Base-by-base conservation (phyloP, 2,113 vertebrate genomes). In the Enhydra lutris region DNA sequence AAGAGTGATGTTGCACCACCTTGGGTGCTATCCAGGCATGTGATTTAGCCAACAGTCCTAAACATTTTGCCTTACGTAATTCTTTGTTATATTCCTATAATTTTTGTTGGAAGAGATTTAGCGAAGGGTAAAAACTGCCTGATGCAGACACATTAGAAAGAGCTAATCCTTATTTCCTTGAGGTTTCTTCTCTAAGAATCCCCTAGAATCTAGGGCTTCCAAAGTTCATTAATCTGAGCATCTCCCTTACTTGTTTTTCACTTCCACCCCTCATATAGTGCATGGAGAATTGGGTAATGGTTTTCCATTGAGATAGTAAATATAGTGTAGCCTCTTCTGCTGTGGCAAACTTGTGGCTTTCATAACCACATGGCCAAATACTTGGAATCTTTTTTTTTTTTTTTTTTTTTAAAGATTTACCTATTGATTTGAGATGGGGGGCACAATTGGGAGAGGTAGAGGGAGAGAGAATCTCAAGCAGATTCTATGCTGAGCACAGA, bases 71-170 rank as follows among this genome's bases (percentile, higher is more conserved):
- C 47, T 86, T 42, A 47, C 5, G 50, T 65, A 45, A 39, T 52
- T 34, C 17, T 63, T 52, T 39, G 2, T 34, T 63, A 4, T 31
- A 61, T 74, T 87, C 26, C 20, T 45, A 55, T 31, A 67, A 31
- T 24, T 42, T 91, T 95, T 87, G 47, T 80, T 80, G n/a, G 74
- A n/a, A 89, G 59, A 90, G 9, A 63, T 39, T 95, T 94, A 47
- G 24, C 11, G 57, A 87, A 84, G 80, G 57, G 74, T 61, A 94
- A 96, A 83, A 47, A 11, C 31, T 69, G 57, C 17, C 17, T 71
- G 52, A 36, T 18, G 42, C 0, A 69, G 83, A 45, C 34, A 34
- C 36, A 42, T 80, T 69, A 52, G 23, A 89, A 94, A 10, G n/a
- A 87, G 50, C 36, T 79, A 83, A 65, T 42, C 7, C 4, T 94